Evolutionary conservation across 2,888 invertebrate species (phyloP), one percentile per base, ranked within the genome.

Genomic region (Pterostichus madidus): DNA sequence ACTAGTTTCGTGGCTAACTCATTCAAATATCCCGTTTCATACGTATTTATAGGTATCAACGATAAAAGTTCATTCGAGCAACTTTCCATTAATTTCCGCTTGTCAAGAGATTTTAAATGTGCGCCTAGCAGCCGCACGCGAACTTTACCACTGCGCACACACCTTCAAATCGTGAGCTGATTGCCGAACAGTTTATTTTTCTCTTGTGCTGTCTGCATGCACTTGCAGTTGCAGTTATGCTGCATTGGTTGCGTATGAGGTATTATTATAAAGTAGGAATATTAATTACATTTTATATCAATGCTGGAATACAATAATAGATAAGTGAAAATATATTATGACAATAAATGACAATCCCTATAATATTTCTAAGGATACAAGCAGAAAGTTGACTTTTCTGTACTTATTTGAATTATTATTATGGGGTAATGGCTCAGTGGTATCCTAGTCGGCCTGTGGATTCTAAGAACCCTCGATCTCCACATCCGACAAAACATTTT

Each of bases 41-140:
- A 71, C 68, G 68, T 71, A 71, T 71, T 71, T 71, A 71, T 71
- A 71, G 68, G 68, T 71, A 71, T 71, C 68, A 71, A 71, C 53
- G 77, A 59, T 77, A 77, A 77, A 77, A 77, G 59, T 77, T 77
- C 56, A 77, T 77, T 77, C 77, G 13, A 44, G 68, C 44, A 77
- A 77, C 77, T 77, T 77, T 77, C 76, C 59, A 77, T 77, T 77
- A 77, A 77, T 77, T 77, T 77, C 77, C 77, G 77, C 77, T 77
- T 77, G 77, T 77, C 77, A 77, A 77, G 77, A 59, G 77, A 59
- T 44, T 77, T 77, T 77, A 77, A 77, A 77, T 59, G 77, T 71
- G 68, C n/a, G 15, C 10, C 44, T 46, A 17, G 39, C 39, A 24
- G 24, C 24, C 24, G 17, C 68, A 71, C 68, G 68, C 68, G 68